Evolutionary conservation across 2,888 invertebrate genomes (phyloP).

Genomic region (Athetis lepigone): DNA sequence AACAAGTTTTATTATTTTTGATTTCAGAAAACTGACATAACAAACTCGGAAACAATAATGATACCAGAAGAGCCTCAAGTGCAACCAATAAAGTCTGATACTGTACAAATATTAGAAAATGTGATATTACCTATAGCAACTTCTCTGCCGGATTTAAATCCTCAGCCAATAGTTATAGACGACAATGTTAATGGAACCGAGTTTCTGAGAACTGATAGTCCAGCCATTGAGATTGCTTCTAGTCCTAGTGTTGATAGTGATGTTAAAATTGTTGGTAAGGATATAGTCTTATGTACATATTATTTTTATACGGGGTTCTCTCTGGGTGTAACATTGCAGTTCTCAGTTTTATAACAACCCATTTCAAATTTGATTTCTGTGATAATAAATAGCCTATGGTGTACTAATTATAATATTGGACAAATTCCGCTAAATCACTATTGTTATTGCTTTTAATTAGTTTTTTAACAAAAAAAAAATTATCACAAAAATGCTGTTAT

Average conservation of each 20-base stretch:
- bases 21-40: slow-evolving; percentile 43
- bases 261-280: slow-evolving; percentile 54
- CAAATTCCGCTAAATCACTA: no score
- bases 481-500: no score
- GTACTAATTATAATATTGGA: no score
- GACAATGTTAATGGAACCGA: neutral
- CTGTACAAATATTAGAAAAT: slow-evolving; percentile 29
- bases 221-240: slow-evolving; percentile 37
- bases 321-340: no score
- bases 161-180: slow-evolving; percentile 49
- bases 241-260: slow-evolving; percentile 46
- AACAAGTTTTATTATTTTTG: neutral
- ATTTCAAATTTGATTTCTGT: no score
- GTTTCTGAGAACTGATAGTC: slow-evolving; percentile 12
- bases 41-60: slow-evolving; percentile 26
- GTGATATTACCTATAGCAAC: slow-evolving; percentile 37
- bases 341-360: no score
- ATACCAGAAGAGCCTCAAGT: slow-evolving; percentile 24
- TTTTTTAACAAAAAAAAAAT: no score
- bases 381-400: no score
- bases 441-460: no score
- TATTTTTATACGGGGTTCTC: no score
- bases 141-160: slow-evolving; percentile 63
- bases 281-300: neutral
- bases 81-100: slow-evolving; percentile 14